Evolutionary conservation across 2,113 vertebrate genomes (phyloP).

Genomic region (Mastomys coucha): DNA sequence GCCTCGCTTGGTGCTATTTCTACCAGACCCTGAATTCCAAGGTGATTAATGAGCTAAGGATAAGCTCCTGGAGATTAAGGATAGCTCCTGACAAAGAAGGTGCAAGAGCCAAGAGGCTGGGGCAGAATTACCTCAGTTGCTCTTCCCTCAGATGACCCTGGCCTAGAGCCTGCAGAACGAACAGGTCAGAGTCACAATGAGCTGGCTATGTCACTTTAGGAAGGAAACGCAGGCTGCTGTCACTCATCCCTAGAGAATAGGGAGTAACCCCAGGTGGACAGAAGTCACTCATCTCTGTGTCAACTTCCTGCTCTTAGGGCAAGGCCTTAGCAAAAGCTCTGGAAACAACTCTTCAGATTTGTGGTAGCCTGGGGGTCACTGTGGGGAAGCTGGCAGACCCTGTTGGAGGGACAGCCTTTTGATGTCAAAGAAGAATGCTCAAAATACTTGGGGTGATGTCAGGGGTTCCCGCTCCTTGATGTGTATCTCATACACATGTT

Average conservation of each 20-base stretch:
- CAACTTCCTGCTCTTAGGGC: background rate
- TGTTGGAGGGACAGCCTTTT: accelerated
- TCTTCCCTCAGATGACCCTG: background rate
- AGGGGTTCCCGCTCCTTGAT: accelerated
- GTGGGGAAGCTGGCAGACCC: background rate
- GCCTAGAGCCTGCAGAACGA: too few species aligned
- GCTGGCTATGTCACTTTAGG: background rate
- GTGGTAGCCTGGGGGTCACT: background rate
- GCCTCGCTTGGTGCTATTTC: background rate
- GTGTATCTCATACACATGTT: too few species aligned
- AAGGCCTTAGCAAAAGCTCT: too few species aligned
- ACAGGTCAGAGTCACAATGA: background rate
- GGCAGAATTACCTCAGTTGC: background rate
- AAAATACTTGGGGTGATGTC: accelerated
- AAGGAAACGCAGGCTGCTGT: background rate
- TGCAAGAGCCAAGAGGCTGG: background rate
- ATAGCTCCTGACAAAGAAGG: background rate
- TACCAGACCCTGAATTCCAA: background rate
- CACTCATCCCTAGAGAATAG: background rate
- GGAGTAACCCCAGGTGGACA: accelerated
- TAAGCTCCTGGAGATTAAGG: background rate
- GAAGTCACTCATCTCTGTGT: background rate
- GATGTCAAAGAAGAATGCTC: background rate
- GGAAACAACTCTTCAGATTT: too few species aligned
- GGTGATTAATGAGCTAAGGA: accelerated